Percentiles rank a stretch among this genome's conserved stretches.
phyloP scores from a whole-genome alignment of 2,888 invertebrate genomes.

The Sipha maydis region DNA sequence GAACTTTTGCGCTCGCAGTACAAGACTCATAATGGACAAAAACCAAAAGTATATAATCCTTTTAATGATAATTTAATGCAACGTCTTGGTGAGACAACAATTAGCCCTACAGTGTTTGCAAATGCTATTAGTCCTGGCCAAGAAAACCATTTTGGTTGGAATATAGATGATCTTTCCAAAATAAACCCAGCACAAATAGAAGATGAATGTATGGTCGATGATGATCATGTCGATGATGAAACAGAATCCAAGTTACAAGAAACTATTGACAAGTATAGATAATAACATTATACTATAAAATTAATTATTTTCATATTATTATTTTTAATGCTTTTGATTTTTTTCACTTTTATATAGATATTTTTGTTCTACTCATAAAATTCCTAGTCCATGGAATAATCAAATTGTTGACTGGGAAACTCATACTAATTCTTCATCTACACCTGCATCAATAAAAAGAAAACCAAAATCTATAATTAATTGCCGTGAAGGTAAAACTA shows the following conservation, averaged over 20 bases:
- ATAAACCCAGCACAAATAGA: slow-evolving; percentile 78
- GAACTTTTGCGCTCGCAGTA: slow-evolving; percentile 50
- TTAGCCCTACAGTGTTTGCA: slow-evolving; percentile 71
- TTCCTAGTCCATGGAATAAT: slow-evolving; percentile 72
- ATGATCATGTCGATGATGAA: slow-evolving; percentile 72
- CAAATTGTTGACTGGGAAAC: slow-evolving; percentile 51
- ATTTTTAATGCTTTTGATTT: neutral
- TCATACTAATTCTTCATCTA: slow-evolving; percentile 8
- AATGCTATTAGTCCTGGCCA: slow-evolving; percentile 67
- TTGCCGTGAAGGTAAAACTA: slow-evolving; percentile 28
- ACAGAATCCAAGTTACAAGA: slow-evolving; percentile 76
- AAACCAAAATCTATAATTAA: neutral
- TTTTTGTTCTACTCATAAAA: slow-evolving; percentile 72
- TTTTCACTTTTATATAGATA: slow-evolving; percentile 67
- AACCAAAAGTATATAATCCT: slow-evolving; percentile 72
- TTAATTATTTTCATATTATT: neutral
- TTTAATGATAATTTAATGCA: slow-evolving; percentile 76
- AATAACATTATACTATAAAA: neutral
- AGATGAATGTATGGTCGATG: slow-evolving; percentile 72
- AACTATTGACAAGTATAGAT: slow-evolving; percentile 72
- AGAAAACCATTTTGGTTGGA: slow-evolving; percentile 74
- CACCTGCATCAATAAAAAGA: slow-evolving; percentile 4
- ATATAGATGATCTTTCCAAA: slow-evolving; percentile 77
- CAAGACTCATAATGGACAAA: neutral
- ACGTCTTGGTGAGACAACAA: slow-evolving; percentile 76